A percentile compares a stretch with the other conserved stretches of the same genome.
phyloP scores from a whole-genome alignment of 2,888 invertebrate genomes.

The Cantharis lateralis region DNA sequence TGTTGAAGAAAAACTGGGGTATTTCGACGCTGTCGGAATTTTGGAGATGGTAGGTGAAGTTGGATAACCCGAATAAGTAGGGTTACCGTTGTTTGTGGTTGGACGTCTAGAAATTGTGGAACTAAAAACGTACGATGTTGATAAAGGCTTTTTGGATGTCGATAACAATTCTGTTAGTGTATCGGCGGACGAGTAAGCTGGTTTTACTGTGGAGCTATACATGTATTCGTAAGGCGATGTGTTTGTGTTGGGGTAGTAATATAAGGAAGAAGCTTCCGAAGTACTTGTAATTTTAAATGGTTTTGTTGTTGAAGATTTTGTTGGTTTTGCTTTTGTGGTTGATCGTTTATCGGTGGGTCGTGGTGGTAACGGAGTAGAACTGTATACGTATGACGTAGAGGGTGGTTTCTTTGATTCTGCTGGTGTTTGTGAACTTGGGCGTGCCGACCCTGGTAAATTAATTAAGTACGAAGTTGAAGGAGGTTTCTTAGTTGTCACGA shows the following conservation, averaged over 20 bases:
- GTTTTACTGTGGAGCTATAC: constrained; percentile 42
- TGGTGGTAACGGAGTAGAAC: constrained; percentile 49
- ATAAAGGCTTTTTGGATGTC: constrained; percentile 48
- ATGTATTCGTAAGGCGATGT: constrained; percentile 36
- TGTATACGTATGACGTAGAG: constrained; percentile 56
- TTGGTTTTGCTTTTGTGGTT: constrained; percentile 19
- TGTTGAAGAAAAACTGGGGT: constrained; percentile 33
- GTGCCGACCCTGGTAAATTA: constrained; percentile 9
- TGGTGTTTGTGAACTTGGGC: constrained; percentile 35
- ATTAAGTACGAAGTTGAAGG: constrained; percentile 25
- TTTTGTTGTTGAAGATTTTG: not conserved
- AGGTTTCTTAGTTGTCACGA: constrained; percentile 31
- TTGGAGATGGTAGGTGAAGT: not conserved
- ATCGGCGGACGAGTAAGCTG: constrained; percentile 47
- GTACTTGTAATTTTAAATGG: constrained; percentile 1
- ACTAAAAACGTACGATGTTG: constrained; percentile 55
- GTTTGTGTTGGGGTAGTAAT: constrained; percentile 18
- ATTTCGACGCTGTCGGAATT: not conserved
- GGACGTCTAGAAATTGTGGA: constrained; percentile 42
- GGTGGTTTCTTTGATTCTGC: constrained; percentile 47
- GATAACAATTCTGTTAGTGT: constrained; percentile 42
- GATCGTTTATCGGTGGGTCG: constrained; percentile 38
- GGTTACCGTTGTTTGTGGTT: constrained; percentile 35
- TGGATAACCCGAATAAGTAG: constrained; percentile 40
- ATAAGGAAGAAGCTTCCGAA: not conserved